phyloP scores from a whole-genome alignment of 2,888 invertebrate species.

The Cataglyphis cursor region DNA sequence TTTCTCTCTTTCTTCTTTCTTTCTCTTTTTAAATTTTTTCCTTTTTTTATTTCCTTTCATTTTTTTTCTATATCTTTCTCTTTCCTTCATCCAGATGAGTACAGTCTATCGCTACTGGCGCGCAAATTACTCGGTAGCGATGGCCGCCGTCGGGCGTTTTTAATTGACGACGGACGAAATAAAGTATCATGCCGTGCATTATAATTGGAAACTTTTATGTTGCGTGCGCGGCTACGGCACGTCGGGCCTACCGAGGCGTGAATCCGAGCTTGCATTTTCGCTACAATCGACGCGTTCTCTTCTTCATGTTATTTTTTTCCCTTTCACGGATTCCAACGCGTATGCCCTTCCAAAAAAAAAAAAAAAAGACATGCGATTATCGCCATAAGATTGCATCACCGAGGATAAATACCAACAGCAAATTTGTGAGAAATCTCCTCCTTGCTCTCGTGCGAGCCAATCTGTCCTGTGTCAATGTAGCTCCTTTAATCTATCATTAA shows the following conservation, averaged over 20 bases:
- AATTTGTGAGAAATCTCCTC: not conserved
- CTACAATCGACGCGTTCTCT: slow-evolving; percentile 51
- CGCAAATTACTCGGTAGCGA: slow-evolving; percentile 53
- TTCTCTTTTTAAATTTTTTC: not conserved
- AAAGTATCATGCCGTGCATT: slow-evolving; percentile 63
- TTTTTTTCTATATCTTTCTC: not conserved
- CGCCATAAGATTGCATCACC: slow-evolving; percentile 31
- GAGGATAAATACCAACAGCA: slow-evolving; percentile 13
- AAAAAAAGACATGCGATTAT: slow-evolving; percentile 28
- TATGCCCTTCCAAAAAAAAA: slow-evolving; percentile 20
- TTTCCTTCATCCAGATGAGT: not conserved
- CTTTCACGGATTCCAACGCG: slow-evolving; percentile 22
- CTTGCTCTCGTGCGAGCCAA: slow-evolving; percentile 24
- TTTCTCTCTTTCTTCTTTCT: not conserved
- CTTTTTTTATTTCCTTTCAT: not conserved
- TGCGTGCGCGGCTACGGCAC: slow-evolving; percentile 64
- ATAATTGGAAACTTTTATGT: slow-evolving; percentile 80
- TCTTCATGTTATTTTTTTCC: not conserved
- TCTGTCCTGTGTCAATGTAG: slow-evolving; percentile 8
- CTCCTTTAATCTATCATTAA: slow-evolving; percentile 39
- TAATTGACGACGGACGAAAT: slow-evolving; percentile 75
- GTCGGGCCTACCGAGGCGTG: slow-evolving; percentile 69
- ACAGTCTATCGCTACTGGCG: slow-evolving; percentile 37
- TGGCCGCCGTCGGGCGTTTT: slow-evolving; percentile 63
- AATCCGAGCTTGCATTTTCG: slow-evolving; percentile 75